A percentile compares a stretch with the other conserved stretches of the same genome.
Conservation (phyloP, 2,797 vertebrate species). For the Lacerta bilineata region DNA sequence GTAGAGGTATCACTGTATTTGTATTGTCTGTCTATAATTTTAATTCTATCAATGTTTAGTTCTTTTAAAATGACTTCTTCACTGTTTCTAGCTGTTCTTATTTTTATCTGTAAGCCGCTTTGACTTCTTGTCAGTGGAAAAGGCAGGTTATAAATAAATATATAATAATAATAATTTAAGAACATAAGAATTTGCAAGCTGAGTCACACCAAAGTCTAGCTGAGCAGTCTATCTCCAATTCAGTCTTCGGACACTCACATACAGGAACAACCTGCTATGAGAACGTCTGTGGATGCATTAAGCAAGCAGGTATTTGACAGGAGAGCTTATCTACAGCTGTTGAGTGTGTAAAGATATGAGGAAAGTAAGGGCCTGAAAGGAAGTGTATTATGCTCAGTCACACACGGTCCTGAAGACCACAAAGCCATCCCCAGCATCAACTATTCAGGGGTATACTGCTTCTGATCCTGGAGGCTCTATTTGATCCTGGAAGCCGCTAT, state of each 20-base stretch:
- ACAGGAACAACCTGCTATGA: slow-evolving; percentile 82
- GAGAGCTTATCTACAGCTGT: slow-evolving; percentile 96
- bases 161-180: neutral
- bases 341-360: slow-evolving; percentile 90
- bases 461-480: neutral
- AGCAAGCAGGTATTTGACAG: slow-evolving; percentile 98
- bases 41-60: no score
- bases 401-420: neutral
- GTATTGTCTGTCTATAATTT: no score
- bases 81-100: no score
- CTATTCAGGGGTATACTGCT: neutral
- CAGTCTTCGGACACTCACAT: neutral
- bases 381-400: rapidly evolving
- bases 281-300: slow-evolving; percentile 96
- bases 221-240: neutral
- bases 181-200: neutral
- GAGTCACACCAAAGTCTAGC: neutral
- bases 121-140: no score
- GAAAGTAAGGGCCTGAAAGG: neutral
- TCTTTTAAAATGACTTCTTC: no score
- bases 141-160: no score
- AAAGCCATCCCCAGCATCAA: no score
- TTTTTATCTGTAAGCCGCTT: no score
- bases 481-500: neutral
- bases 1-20: no score